phyloP scores from a whole-genome alignment of 2,888 invertebrate species.

The Torymus auratus region DNA sequence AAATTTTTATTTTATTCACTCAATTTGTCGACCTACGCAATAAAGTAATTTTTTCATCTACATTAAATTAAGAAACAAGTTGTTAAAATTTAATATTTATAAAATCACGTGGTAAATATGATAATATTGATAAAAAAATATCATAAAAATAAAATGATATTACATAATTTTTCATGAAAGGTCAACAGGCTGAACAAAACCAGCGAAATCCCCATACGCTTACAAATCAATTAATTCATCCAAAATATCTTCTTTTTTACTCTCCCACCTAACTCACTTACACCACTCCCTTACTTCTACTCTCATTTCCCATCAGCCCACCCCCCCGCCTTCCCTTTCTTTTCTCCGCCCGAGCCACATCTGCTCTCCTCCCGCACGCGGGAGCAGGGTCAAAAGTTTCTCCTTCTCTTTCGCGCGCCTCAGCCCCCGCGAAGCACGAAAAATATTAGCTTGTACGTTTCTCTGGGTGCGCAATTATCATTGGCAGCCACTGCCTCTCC shows the following conservation, averaged over 20 bases:
- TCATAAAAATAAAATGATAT: no score
- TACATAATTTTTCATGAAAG: no score
- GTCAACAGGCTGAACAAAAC: no score
- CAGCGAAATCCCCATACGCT: no score
- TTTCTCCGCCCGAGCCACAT: not conserved
- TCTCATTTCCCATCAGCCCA: not conserved
- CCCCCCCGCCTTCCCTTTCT: not conserved
- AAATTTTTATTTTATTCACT: no score
- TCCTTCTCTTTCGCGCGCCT: not conserved
- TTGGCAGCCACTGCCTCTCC: not conserved
- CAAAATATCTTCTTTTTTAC: not conserved
- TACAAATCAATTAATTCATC: no score
- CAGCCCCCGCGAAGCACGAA: not conserved
- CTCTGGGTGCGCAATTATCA: slow-evolving; percentile 8
- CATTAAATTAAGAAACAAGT: no score
- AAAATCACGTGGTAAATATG: no score
- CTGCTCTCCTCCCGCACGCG: not conserved
- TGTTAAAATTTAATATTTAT: no score
- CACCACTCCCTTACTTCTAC: not conserved
- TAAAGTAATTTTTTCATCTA: no score
- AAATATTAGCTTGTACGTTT: slow-evolving; percentile 32
- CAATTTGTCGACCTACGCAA: no score
- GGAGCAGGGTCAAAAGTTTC: slow-evolving; percentile 30
- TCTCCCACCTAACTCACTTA: not conserved
- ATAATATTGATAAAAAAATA: no score